These are phyloP conservation scores for Chrysolina haemoptera DNA, from an alignment of 2,888 invertebrate species.

Conservation along the genomic window DNA sequence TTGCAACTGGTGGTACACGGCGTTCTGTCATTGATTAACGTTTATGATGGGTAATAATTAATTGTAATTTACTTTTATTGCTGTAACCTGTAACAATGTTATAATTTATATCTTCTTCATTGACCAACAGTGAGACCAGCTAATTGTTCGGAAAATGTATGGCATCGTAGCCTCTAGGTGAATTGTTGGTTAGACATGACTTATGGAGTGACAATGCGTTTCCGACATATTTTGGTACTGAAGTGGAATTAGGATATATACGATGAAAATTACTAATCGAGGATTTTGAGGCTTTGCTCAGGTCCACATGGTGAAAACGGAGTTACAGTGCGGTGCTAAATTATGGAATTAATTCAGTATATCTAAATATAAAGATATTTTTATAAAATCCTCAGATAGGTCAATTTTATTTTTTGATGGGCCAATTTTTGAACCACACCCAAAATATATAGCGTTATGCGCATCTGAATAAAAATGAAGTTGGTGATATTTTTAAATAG, in stretches of 20 bases:
- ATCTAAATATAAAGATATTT: no score
- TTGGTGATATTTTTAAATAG: no score
- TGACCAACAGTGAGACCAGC: slow-evolving; percentile 26
- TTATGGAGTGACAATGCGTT: slow-evolving; percentile 2
- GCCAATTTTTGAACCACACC: no score
- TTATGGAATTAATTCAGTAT: no score
- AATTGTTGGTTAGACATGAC: slow-evolving; percentile 3
- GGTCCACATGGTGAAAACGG: no score
- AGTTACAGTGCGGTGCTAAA: no score
- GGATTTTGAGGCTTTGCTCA: no score
- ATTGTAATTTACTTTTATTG: slow-evolving; percentile 42
- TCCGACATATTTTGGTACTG: not conserved
- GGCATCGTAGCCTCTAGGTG: slow-evolving; percentile 7
- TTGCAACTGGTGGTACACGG: slow-evolving; percentile 24
- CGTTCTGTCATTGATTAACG: slow-evolving; percentile 38
- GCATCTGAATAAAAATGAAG: no score
- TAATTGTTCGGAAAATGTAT: slow-evolving; percentile 36
- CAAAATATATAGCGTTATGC: no score
- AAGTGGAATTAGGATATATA: not conserved
- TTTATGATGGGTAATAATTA: slow-evolving; percentile 42
- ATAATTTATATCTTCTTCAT: slow-evolving; percentile 33
- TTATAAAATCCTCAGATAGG: no score
- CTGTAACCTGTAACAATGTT: slow-evolving; percentile 33
- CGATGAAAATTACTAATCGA: not conserved
- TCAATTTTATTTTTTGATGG: no score